phyloP scores from a whole-genome alignment of 2,888 invertebrate genomes.

The Eristalis arbustorum region DNA sequence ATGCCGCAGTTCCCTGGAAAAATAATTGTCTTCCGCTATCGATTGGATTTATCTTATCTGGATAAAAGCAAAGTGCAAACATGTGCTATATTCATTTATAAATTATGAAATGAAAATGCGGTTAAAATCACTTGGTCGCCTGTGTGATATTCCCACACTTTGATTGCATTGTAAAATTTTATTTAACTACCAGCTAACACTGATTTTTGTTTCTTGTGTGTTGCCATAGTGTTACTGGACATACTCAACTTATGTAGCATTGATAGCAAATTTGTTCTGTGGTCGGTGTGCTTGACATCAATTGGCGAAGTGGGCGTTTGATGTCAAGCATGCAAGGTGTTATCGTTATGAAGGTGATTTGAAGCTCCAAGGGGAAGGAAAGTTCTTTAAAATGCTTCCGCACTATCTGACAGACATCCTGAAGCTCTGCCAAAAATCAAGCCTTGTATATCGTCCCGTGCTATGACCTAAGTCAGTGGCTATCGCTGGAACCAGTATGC shows the following conservation, averaged over 20 bases:
- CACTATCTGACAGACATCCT: no score
- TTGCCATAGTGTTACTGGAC: not conserved
- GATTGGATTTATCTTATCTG: slow-evolving; percentile 4
- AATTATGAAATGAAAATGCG: not conserved
- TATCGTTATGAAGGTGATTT: no score
- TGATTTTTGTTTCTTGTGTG: not conserved
- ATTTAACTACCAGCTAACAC: not conserved
- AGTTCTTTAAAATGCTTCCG: no score
- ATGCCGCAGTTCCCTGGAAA: not conserved
- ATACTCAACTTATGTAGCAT: not conserved
- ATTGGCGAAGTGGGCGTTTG: no score
- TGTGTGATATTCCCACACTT: not conserved
- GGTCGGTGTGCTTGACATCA: no score
- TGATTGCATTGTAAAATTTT: not conserved
- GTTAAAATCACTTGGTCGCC: not conserved
- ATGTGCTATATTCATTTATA: not conserved
- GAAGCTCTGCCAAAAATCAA: no score
- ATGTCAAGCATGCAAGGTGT: no score
- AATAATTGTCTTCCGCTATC: not conserved
- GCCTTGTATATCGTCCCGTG: no score
- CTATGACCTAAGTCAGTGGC: no score
- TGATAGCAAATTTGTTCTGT: not conserved
- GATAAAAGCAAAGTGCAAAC: not conserved
- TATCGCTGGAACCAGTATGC: no score
- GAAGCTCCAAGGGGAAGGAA: no score